phyloP scores from a whole-genome alignment of 2,888 invertebrate species.

The Eupithecia insigniata region DNA sequence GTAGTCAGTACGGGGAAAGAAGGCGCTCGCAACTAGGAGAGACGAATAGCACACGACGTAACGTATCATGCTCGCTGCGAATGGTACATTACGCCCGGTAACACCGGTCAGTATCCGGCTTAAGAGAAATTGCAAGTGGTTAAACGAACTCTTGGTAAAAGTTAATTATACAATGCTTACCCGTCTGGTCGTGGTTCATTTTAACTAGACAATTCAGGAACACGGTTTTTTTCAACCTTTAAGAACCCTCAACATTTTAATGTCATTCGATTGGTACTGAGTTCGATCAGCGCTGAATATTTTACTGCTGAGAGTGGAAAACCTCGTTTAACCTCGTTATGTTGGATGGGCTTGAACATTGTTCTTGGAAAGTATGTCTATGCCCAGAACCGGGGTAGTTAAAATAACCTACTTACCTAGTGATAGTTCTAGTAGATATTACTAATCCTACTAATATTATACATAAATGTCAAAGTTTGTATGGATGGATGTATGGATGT shows the following conservation, averaged over 20 bases:
- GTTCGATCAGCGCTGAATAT: neutral
- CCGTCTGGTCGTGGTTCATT: neutral
- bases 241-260: neutral
- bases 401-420: neutral
- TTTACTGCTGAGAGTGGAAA: neutral
- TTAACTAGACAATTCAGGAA: neutral
- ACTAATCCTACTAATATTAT: no score
- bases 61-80: no score
- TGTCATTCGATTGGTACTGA: neutral
- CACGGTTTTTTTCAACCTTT: neutral
- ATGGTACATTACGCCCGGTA: no score
- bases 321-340: constrained; percentile 2
- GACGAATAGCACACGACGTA: no score
- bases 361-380: neutral
- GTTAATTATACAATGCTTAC: neutral
- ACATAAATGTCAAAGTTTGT: no score
- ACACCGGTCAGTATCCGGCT: no score
- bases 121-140: neutral
- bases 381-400: neutral
- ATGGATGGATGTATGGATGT: no score
- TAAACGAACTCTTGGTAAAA: neutral
- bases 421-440: no score
- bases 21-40: no score
- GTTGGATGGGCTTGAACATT: neutral
- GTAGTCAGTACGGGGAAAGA: no score